These are phyloP conservation scores for Abscondita cerata DNA, from an alignment of 2,888 invertebrate genomes.

Conservation along the genomic window DNA sequence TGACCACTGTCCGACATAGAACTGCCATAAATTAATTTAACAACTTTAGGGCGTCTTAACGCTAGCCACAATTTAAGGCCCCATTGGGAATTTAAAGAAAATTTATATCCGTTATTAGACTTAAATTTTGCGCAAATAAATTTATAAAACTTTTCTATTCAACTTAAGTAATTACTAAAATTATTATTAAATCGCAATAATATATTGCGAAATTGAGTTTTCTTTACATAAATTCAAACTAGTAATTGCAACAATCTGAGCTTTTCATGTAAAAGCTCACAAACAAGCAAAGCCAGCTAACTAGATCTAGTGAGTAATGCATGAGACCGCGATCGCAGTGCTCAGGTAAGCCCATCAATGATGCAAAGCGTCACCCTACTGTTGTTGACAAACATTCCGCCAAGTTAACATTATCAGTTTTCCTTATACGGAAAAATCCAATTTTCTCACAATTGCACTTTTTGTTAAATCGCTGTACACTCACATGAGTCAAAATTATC, in stretches of 20 bases:
- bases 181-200: no score
- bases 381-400: slow-evolving; percentile 47
- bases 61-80: slow-evolving; percentile 57
- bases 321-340: slow-evolving; percentile 53
- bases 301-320: slow-evolving; percentile 58
- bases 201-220: no score
- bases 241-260: slow-evolving; percentile 42
- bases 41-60: slow-evolving; percentile 58
- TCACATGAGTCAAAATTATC: no score
- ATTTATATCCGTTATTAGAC: slow-evolving; percentile 38
- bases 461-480: no score
- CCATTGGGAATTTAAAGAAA: slow-evolving; percentile 48
- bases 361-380: slow-evolving; percentile 51
- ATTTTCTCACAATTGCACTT: slow-evolving; percentile 12
- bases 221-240: slow-evolving; percentile 22
- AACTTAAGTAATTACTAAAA: no score
- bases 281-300: slow-evolving; percentile 49
- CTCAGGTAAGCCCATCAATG: slow-evolving; percentile 57
- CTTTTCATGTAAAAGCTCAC: slow-evolving; percentile 44
- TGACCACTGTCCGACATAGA: slow-evolving; percentile 56
- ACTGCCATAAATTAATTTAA: slow-evolving; percentile 60
- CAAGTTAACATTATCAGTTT: slow-evolving; percentile 33
- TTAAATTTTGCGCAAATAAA: slow-evolving; percentile 5
- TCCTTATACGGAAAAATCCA: slow-evolving; percentile 7
- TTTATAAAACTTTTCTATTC: slow-evolving; percentile 6